Base-by-base conservation (phyloP, 2,888 invertebrate genomes). In the Dicycla oo region DNA sequence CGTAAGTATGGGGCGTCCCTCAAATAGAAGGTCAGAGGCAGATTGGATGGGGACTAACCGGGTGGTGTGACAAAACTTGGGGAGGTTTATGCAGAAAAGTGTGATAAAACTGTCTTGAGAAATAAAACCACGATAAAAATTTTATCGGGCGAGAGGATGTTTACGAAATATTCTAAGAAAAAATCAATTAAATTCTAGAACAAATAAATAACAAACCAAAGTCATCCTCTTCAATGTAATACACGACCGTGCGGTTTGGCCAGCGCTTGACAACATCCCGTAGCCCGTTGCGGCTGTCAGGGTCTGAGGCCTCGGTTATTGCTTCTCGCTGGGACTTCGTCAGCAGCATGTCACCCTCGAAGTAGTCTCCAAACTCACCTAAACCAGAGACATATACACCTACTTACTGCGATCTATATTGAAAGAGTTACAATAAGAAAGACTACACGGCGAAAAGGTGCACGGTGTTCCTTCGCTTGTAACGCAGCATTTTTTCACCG, bases 261-360 rank as follows among this genome's bases (percentile, higher is more conserved):
- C 96, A 96, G 23, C 95, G 91, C 72, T 92, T 94, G 18, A 92
- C 86, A 2, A 86, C 92, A n/a, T 91, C 91, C 30, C 89, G 88
- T 4, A 96, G 81, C 0, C 96, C 96, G 78, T 96, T 96, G 26
- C 96, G 93, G 26, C 43, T n/a, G 3, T 64, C 60, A 3, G 85
- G 87, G 15, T 86, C 75, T 56, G 83, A 78, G 0, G 92, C 93
- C 3, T 87, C 80, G 2, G 81, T 82, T 11, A 94, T 86, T 1
- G 91, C 93, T 68, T 84, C 73, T 71, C 84, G 86, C 80, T 96
- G 96, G 30, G 73, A 68, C 15, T 86, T 75, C 11, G 91, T 91
- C 67, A 96, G 80, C 63, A 96, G 7, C 91, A 96, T 96, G 72
- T 96, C 96, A 4, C 96, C 96, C 87, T 96, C 96, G 78, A 96